Percentiles rank a stretch among this genome's conserved stretches.
These are phyloP conservation scores for Myxocyprinus asiaticus DNA, from an alignment of 2,113 vertebrate species.

Conservation along the genomic window DNA sequence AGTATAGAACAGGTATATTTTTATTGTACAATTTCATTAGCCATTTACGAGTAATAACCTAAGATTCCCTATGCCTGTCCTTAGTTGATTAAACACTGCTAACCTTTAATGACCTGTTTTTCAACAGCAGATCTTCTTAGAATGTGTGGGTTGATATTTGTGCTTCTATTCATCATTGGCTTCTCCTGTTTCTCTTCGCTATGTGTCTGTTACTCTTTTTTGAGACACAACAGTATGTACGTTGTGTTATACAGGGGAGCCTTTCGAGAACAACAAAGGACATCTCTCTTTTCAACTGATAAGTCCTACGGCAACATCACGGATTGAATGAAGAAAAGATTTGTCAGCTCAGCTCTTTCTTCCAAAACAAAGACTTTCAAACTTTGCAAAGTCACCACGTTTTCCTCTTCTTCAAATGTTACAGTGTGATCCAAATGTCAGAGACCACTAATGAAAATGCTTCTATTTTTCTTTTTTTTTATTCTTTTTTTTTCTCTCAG, in stretches of 20 bases:
- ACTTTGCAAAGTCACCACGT: constrained; percentile 38
- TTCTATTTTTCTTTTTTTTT: no score
- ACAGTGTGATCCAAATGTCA: no score
- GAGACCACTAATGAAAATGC: no score
- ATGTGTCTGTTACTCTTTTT: constrained; percentile 6
- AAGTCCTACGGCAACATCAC: constrained; percentile 47
- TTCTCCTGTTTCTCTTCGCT: constrained; percentile 23
- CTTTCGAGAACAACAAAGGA: constrained; percentile 48
- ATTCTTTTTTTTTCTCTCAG: no score
- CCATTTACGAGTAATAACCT: neutral
- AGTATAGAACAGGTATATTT: neutral
- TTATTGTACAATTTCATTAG: no score
- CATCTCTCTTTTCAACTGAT: constrained; percentile 48
- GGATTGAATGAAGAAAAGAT: constrained; percentile 46
- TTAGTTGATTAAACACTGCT: neutral
- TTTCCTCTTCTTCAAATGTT: neutral
- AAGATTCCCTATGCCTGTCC: neutral
- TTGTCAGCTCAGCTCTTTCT: constrained; percentile 33
- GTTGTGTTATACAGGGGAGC: constrained; percentile 34
- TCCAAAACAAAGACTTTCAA: constrained; percentile 43
- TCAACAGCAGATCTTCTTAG: neutral
- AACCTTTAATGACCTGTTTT: no score
- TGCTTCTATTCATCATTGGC: neutral
- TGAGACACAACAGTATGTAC: constrained; percentile 5
- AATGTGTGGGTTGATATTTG: constrained; percentile 13